Evolutionary conservation across 2,113 vertebrate genomes (phyloP).

Genomic region (Eudyptes chrysolophus): DNA sequence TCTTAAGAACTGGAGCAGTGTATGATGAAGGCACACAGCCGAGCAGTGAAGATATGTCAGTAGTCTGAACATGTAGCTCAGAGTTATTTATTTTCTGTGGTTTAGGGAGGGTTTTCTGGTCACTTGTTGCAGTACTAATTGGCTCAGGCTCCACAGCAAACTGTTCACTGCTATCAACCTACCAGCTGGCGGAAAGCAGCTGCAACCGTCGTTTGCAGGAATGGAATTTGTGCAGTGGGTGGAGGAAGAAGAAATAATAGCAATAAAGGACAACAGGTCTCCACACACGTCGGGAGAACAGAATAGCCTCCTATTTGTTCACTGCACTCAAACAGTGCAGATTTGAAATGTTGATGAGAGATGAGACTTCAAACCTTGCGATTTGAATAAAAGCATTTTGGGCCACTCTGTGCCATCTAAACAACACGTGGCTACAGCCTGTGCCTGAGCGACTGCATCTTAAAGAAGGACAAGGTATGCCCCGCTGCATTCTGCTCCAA

Average conservation of each 20-base stretch:
- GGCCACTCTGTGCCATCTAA: not conserved
- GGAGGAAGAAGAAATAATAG: not conserved
- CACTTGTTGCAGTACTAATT: not conserved
- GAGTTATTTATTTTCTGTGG: not conserved
- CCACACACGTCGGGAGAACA: not conserved
- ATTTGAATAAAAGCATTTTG: not conserved
- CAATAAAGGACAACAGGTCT: conserved; percentile 26
- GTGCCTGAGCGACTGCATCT: not conserved
- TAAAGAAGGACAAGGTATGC: not conserved
- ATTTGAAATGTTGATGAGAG: not conserved
- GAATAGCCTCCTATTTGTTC: not conserved
- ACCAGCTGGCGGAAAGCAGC: conserved; percentile 28
- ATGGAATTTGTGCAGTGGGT: not conserved
- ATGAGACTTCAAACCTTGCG: not conserved
- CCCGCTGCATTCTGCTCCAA: not conserved
- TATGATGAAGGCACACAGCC: not conserved
- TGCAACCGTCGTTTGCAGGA: not conserved
- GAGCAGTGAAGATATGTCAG: not conserved
- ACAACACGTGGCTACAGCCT: not conserved
- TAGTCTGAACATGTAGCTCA: not conserved
- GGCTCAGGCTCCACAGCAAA: not conserved
- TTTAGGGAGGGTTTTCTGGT: not conserved
- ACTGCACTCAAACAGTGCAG: not conserved
- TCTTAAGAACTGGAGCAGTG: not conserved
- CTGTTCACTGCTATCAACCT: not conserved